phyloP scores from a whole-genome alignment of 2,797 vertebrate genomes.

The Glyptemys insculpta region DNA sequence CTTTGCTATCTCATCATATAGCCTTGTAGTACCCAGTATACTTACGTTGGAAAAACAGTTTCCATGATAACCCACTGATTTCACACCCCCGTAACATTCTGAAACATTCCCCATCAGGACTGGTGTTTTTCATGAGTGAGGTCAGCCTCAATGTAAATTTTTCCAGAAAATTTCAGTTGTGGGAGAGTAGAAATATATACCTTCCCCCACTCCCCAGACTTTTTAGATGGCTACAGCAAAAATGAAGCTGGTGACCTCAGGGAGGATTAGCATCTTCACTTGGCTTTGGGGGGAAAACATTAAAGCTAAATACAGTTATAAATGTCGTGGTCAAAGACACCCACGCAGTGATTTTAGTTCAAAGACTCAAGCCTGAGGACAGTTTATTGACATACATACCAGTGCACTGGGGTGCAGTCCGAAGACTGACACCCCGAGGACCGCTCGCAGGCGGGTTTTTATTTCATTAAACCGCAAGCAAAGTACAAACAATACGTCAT shows the following conservation, averaged over 20 bases:
- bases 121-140: conserved; percentile 6
- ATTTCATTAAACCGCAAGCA: too few relatives aligned
- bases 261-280: background rate
- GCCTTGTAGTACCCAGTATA: background rate
- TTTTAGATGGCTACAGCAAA: background rate
- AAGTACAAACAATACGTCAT: too few relatives aligned
- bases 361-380: too few relatives aligned
- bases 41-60: conserved; percentile 17
- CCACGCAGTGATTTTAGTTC: too few relatives aligned
- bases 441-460: too few relatives aligned
- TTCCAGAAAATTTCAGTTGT: conserved; percentile 3
- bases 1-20: background rate
- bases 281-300: background rate
- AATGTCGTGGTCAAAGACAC: too few relatives aligned
- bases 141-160: background rate
- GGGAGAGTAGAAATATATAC: background rate
- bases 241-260: background rate
- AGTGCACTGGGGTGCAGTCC: too few relatives aligned
- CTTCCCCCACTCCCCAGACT: background rate
- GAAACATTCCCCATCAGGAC: background rate
- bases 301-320: background rate
- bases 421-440: too few relatives aligned
- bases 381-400: too few relatives aligned
- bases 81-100: conserved; percentile 53
- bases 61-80: conserved; percentile 28